A percentile compares a stretch with the other conserved stretches of the same genome.
These are phyloP conservation scores for Leptothorax acervorum DNA, from an alignment of 2,888 invertebrate species.

Conservation along the genomic window DNA sequence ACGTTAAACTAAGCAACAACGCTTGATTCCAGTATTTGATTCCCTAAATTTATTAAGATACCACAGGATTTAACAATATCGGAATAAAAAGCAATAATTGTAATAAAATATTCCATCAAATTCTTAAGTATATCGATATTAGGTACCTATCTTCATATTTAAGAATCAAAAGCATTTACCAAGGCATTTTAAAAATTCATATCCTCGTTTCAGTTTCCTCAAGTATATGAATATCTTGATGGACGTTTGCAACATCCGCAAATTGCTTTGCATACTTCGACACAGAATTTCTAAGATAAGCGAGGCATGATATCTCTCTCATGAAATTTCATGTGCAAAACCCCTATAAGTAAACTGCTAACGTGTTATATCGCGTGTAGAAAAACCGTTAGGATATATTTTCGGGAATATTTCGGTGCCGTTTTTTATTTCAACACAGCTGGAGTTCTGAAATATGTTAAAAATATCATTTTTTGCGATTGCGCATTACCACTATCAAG, in stretches of 20 bases:
- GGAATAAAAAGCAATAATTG: neutral
- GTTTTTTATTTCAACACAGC: neutral
- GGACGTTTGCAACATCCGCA: constrained; percentile 10
- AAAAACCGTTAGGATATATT: neutral
- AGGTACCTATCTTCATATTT: neutral
- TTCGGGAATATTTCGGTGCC: neutral
- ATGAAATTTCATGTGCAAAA: neutral
- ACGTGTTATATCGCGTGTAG: neutral
- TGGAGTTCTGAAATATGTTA: neutral
- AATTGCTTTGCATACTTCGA: neutral
- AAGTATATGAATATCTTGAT: constrained; percentile 16
- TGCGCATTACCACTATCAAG: neutral
- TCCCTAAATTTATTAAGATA: constrained; percentile 11
- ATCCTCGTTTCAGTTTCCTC: neutral
- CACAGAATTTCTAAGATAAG: neutral
- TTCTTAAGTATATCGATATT: neutral
- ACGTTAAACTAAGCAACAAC: neutral
- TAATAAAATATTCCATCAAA: constrained; percentile 7
- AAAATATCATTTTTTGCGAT: constrained; percentile 27
- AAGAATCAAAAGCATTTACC: constrained; percentile 6
- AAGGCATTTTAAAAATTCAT: neutral
- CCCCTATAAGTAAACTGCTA: neutral
- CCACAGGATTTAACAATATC: neutral
- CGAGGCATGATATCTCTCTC: neutral
- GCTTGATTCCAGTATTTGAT: neutral